Evolutionary conservation across 2,113 vertebrate species (phyloP).

Genomic region (Podarcis raffonei): DNA sequence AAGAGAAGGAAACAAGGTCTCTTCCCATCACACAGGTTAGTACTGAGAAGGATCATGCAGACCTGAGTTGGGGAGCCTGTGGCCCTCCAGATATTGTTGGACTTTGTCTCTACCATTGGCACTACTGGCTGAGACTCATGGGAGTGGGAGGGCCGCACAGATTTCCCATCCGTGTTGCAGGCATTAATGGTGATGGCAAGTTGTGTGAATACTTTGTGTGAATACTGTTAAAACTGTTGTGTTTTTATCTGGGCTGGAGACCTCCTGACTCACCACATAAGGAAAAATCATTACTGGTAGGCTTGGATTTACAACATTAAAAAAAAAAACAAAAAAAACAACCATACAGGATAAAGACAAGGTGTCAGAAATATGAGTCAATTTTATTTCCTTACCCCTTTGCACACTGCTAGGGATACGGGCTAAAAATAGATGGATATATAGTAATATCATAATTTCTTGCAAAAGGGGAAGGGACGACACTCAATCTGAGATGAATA

Average conservation of each 20-base stretch:
- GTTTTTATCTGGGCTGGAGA: neutral
- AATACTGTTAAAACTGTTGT: constrained; percentile 11
- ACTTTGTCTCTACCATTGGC: neutral
- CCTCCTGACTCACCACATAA: neutral
- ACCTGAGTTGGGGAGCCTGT: neutral
- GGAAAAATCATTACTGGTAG: neutral
- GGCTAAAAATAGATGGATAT: neutral
- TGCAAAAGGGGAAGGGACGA: neutral
- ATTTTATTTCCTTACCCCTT: too few species aligned
- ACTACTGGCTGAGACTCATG: neutral
- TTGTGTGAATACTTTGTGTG: constrained; percentile 4
- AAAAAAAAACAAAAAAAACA: neutral
- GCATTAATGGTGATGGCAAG: neutral
- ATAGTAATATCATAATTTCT: neutral
- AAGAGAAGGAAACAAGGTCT: constrained; percentile 12
- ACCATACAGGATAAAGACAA: neutral
- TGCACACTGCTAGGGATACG: neutral
- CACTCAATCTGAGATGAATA: neutral
- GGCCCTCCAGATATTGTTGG: neutral
- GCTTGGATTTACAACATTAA: constrained; percentile 1
- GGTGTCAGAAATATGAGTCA: constrained; percentile 11
- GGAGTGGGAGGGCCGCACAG: neutral
- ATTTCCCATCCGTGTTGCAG: neutral
- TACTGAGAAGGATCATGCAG: neutral
- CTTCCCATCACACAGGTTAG: constrained; percentile 40